Percentiles rank a stretch among this genome's conserved stretches.
These are phyloP conservation scores for Heliocidaris tuberculata DNA, from an alignment of 35 echinoderm and acorn worm species.

Conservation along the genomic window DNA sequence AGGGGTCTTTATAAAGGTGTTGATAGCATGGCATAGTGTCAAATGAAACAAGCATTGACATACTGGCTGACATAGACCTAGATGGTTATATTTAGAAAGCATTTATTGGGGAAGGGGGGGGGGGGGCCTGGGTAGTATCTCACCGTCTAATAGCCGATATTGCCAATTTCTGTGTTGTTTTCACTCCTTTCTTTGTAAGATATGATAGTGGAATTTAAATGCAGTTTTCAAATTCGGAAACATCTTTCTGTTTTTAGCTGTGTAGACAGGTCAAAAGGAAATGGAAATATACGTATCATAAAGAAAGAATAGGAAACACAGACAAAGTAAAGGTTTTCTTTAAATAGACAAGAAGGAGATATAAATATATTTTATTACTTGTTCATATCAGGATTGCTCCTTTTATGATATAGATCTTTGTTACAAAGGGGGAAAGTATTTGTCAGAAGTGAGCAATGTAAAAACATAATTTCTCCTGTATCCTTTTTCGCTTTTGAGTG, in stretches of 20 bases:
- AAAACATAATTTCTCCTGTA: too few species aligned
- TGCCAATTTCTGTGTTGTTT: not conserved
- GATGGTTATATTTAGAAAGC: not conserved
- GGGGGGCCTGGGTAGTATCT: not conserved
- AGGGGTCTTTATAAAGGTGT: constrained; percentile 8
- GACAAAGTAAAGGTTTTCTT: too few species aligned
- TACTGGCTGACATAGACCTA: not conserved
- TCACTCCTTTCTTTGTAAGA: not conserved
- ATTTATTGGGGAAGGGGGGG: not conserved
- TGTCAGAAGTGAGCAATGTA: too few species aligned
- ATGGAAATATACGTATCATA: not conserved
- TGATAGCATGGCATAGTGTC: not conserved
- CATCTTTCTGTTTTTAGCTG: not conserved
- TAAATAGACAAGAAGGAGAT: too few species aligned
- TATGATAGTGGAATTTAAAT: not conserved
- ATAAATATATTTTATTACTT: too few species aligned
- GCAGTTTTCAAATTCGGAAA: not conserved
- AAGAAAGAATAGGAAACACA: not conserved
- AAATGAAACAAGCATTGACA: too few species aligned
- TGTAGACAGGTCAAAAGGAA: not conserved
- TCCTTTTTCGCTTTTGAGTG: too few species aligned
- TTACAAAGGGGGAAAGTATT: too few species aligned
- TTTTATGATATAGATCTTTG: too few species aligned
- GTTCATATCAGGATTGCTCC: too few species aligned
- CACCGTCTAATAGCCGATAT: not conserved